Evolutionary conservation across 64 coral and sea anemone species (phyloP), one percentile per base, ranked within the genome.

Genomic region (Acropora yongei): DNA sequence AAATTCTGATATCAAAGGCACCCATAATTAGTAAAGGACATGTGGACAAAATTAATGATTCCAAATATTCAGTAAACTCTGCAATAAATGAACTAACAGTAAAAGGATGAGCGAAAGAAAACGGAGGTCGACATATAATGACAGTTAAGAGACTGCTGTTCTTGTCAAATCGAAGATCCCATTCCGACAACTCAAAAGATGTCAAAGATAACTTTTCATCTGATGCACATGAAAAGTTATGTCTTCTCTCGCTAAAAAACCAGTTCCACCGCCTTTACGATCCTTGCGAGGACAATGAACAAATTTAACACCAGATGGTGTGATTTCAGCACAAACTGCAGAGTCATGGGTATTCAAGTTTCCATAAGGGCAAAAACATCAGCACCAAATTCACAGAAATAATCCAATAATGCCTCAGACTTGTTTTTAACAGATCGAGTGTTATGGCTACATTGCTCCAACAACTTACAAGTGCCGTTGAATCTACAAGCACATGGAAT

Each of bases 191-290:
- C n/a, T n/a, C n/a, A n/a, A n/a, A n/a, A n/a, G n/a, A n/a, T n/a
- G n/a, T n/a, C n/a, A n/a, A n/a, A 53, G 50, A 53, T 53, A 53
- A 9, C 1, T 53, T 6, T 53, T 53, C 58, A 84, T 57, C 81
- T 42, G 57, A 67, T 65, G 4, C 81, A 65, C 44, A 41, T 41
- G n/a, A 17, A 84, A 50, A 12, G 81, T 84, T 8, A 84, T 84
- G 81, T 69, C 58, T 43, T 84, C 58, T 84, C 41, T 84, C 13
- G 58, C 81, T 2, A 84, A 44, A 4, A 84, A 67, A 41, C 81
- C 81, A 84, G 81, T 84, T 84, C 81, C 81, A 68, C 81, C 81
- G 65, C 81, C 81, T 68, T 67, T 84, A 10, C 57, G 57, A 63
- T 67, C 81, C 58, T 60, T 65, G 81, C 60, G 81, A 67, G 50